phyloP scores from a whole-genome alignment of 2,797 vertebrate genomes.

The Oreochromis mossambicus region DNA sequence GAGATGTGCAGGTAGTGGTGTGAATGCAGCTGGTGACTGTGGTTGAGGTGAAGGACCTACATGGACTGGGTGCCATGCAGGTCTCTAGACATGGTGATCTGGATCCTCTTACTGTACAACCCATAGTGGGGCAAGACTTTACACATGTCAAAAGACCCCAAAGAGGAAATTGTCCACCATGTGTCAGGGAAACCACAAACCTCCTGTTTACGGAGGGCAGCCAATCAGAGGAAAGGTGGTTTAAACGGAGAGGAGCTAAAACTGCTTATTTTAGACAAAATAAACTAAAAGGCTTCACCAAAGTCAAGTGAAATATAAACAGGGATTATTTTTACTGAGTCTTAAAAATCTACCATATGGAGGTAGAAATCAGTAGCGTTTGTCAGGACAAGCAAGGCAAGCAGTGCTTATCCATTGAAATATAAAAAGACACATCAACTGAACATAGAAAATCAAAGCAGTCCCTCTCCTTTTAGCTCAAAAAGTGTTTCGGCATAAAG shows the following conservation, averaged over 20 bases:
- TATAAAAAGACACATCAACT: background rate
- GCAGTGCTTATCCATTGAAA: background rate
- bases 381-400: background rate
- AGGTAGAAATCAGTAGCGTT: background rate
- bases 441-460: background rate
- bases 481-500: background rate
- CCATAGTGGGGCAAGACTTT: background rate
- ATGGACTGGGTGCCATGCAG: background rate
- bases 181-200: background rate
- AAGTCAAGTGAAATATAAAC: background rate
- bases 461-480: background rate
- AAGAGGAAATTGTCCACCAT: background rate
- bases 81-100: rapidly evolving
- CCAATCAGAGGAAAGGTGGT: background rate
- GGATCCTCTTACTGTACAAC: background rate
- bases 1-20: background rate
- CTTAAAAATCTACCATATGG: background rate
- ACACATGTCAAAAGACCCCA: background rate
- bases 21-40: background rate
- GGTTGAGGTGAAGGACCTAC: background rate
- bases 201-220: background rate
- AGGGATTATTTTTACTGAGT: rapidly evolving
- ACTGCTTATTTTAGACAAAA: background rate
- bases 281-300: background rate
- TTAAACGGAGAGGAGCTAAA: rapidly evolving